Conservation (phyloP, 1,140 invertebrate species). For the Archegozetes longisetosus region DNA sequence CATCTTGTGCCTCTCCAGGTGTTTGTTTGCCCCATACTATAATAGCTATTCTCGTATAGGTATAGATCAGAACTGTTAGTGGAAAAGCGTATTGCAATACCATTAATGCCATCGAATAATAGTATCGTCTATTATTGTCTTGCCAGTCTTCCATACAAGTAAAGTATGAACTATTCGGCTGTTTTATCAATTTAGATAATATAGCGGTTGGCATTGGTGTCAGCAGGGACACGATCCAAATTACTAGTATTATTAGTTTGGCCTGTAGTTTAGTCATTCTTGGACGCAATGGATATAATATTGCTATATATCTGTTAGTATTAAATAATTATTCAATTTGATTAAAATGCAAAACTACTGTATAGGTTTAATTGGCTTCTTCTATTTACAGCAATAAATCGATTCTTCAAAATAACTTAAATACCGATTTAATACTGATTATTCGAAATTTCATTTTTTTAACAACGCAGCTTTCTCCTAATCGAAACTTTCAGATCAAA, state of each 20-base stretch:
- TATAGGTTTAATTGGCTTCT: no score
- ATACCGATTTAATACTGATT: no score
- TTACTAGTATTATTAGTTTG: constrained; percentile 48
- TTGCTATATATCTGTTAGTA: constrained; percentile 47
- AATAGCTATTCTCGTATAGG: constrained; percentile 65
- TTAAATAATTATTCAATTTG: background rate
- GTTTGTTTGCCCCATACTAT: constrained; percentile 72
- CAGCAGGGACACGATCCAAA: constrained; percentile 57
- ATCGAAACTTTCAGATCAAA: no score
- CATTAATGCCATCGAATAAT: constrained; percentile 59
- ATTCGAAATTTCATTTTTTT: no score
- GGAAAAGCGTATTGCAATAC: constrained; percentile 71
- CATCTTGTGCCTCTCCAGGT: constrained; percentile 65
- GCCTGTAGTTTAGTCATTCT: constrained; percentile 53
- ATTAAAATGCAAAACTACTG: no score
- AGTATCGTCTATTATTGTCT: constrained; percentile 22
- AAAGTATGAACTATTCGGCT: background rate
- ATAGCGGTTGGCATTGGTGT: constrained; percentile 64
- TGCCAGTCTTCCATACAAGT: constrained; percentile 19
- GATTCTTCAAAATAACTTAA: no score
- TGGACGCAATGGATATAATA: constrained; percentile 66
- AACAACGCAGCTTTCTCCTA: no score
- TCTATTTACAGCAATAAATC: no score
- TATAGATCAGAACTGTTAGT: constrained; percentile 58
- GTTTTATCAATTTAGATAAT: constrained; percentile 31